Base-by-base conservation (phyloP, 2,113 vertebrate genomes). In the Phylloscopus trochiloides region DNA sequence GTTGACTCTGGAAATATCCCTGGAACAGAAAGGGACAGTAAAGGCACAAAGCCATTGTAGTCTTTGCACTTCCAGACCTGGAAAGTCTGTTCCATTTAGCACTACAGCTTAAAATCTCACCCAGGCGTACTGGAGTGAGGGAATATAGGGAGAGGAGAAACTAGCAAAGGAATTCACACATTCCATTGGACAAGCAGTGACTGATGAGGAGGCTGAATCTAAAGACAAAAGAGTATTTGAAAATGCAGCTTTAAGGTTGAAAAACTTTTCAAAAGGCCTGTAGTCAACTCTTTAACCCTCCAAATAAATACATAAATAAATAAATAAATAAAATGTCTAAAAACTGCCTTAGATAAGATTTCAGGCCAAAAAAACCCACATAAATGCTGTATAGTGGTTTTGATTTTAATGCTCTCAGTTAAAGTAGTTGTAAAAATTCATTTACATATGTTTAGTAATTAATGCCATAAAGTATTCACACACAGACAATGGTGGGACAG, bases 371-470 rank as follows among this genome's bases (percentile, higher is more conserved):
- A 95, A 95, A 31, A 36, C 74, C 20, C 29, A 80, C 14, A 65
- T 40, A 51, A 62, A 68, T 55, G 14, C 4, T 31, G 14, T 42
- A 26, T 12, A 88, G 29, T 32, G 72, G 19, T 14, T 66, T 91
- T 92, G 8, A 1, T 65, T 96, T 86, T 71, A 92, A 62, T 89
- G 45, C 17, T 66, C 14, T 75, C 62, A 86, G 51, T 77, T 92
- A 89, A 88, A 93, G 25, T 21, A 61, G 59, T 61, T 5, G 1
- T 81, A 94, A 94, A 96, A 96, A 94, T 55, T 74, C 34, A 88
- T 90, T 93, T 94, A 87, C 90, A 95, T 88, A 61, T 88, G 90
- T 75, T 92, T 75, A 68, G 51, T 90, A 97, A 96, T 94, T 91
- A 97, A 92, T 90, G 74, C 36, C 91, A 96, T 89, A 88, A 95